These are phyloP conservation scores for Coilia nasus DNA, from an alignment of 2,797 vertebrate species.

Conservation along the genomic window DNA sequence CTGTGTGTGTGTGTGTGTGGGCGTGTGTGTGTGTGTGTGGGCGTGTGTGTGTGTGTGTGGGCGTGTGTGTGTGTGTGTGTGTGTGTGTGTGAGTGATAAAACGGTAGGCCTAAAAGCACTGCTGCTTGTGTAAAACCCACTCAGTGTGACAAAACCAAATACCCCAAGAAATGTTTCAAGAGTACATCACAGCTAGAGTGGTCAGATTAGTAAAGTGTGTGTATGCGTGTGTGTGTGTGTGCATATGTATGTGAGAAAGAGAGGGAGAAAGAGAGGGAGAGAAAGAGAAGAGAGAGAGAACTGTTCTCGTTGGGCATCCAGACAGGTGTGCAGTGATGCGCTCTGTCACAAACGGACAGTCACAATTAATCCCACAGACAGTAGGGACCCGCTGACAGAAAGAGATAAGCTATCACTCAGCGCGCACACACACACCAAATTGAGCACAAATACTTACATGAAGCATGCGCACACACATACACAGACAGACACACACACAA, in stretches of 20 bases:
- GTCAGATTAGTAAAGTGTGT: no score
- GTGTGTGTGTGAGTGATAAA: not conserved
- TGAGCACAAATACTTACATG: no score
- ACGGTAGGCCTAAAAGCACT: no score
- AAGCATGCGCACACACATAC: not conserved
- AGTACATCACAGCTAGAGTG: no score
- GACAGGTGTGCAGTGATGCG: not conserved
- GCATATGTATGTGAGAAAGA: no score
- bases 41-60: not conserved
- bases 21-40: not conserved
- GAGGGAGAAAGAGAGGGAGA: no score
- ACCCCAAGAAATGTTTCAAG: no score
- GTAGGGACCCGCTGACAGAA: slow-evolving; percentile 67
- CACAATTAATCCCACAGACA: slow-evolving; percentile 68
- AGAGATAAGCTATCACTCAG: slow-evolving; percentile 65
- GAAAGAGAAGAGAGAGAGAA: no score
- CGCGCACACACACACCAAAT: not conserved
- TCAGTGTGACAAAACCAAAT: no score
- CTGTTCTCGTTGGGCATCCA: not conserved
- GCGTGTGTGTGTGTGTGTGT: not conserved
- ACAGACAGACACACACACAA: not conserved
- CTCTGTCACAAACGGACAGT: slow-evolving; percentile 65
- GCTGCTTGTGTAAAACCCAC: no score
- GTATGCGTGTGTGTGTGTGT: no score
- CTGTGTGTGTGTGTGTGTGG: not conserved